A percentile compares a stretch with the other conserved stretches of the same genome.
Evolutionary conservation across 1,140 invertebrate genomes (phyloP).

Genomic region (Ctenoplectra terminalis): DNA sequence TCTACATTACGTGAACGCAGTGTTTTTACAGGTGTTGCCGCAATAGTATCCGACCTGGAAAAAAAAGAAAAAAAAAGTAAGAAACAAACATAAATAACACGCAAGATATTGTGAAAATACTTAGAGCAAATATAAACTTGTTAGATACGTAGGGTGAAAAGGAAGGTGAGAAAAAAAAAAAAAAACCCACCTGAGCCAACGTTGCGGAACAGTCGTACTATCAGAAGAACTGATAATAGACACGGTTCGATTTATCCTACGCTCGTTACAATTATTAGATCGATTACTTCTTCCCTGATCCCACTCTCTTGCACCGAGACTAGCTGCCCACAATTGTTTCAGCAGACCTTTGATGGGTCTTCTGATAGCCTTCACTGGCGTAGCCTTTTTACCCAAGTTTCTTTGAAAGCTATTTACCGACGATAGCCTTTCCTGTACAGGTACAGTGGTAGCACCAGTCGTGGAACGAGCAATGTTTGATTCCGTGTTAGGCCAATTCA

Average conservation of each 20-base stretch:
- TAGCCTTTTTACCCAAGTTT: conserved; percentile 80
- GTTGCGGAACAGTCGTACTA: conserved; percentile 68
- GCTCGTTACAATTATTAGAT: conserved; percentile 59
- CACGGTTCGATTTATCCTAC: conserved; percentile 55
- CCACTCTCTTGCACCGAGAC: conserved; percentile 75
- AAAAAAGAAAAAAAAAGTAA: not conserved
- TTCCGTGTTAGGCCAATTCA: conserved; percentile 71
- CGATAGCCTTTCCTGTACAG: conserved; percentile 69
- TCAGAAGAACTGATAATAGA: conserved; percentile 53
- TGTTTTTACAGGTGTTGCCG: conserved; percentile 79
- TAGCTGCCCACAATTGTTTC: conserved; percentile 71
- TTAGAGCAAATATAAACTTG: too few relatives aligned
- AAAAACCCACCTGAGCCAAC: conserved; percentile 75
- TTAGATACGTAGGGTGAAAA: too few relatives aligned
- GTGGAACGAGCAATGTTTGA: conserved; percentile 37
- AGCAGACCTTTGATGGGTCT: conserved; percentile 76
- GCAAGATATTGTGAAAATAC: not conserved
- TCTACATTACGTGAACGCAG: conserved; percentile 80
- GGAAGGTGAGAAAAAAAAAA: not conserved
- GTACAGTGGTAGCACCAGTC: conserved; percentile 28
- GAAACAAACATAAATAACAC: not conserved
- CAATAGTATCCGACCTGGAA: conserved; percentile 79
- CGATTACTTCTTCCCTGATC: conserved; percentile 69
- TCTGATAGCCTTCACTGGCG: conserved; percentile 76
- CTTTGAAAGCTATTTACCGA: conserved; percentile 77